These are phyloP conservation scores for Paradisaea rubra DNA, from an alignment of 2,113 vertebrate genomes.

Conservation along the genomic window DNA sequence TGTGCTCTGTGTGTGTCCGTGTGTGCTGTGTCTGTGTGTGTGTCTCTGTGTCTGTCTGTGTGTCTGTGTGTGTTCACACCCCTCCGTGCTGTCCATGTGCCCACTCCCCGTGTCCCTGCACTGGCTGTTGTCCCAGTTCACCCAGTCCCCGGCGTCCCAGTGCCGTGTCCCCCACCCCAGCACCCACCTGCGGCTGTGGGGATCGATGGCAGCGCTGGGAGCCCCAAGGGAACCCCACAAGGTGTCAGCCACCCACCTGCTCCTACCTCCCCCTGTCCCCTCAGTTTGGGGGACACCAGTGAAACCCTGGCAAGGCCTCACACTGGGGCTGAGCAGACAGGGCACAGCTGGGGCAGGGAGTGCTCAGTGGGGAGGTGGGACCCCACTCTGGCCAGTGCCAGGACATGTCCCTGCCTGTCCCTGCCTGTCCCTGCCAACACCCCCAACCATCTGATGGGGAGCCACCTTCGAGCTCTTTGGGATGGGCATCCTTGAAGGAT, in stretches of 20 bases:
- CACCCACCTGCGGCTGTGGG: accelerated
- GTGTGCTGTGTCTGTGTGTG: neutral
- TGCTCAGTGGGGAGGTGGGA: neutral
- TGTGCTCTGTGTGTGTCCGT: neutral
- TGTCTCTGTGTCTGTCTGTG: too few relatives aligned
- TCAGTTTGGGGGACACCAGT: accelerated
- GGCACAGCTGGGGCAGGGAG: neutral
- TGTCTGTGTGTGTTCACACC: neutral
- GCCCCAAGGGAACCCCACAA: neutral
- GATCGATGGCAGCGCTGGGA: neutral
- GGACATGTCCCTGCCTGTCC: neutral
- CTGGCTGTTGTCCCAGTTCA: accelerated
- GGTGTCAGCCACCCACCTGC: accelerated
- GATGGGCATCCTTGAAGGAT: neutral
- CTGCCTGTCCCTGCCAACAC: too few relatives aligned
- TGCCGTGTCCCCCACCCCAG: neutral
- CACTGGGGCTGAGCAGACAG: accelerated
- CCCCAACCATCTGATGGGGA: accelerated
- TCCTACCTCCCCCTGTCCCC: neutral
- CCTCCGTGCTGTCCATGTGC: neutral
- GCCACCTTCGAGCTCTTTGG: neutral
- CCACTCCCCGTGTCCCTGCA: neutral
- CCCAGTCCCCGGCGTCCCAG: neutral
- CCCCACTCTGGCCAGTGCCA: accelerated
- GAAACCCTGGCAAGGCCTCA: accelerated